Evolutionary conservation across 2,888 invertebrate genomes (phyloP), one percentile per base, ranked within the genome.

Genomic region (Lepidochrysops patricia): DNA sequence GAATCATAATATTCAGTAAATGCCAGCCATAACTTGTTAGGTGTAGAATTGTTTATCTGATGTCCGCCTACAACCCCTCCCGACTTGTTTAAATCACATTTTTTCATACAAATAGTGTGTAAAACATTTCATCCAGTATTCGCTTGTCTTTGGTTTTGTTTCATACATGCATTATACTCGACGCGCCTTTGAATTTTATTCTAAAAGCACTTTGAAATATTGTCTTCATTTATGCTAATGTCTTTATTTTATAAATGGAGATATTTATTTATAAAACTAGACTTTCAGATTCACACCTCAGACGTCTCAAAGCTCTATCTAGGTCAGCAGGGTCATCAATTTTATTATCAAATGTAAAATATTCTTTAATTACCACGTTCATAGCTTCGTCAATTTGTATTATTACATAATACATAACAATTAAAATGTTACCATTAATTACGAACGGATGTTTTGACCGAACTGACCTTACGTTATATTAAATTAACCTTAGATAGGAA

Each of bases 21-120:
- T 32, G 32, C 12, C 29, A 54, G 32, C 54, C 19, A 32, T 54
- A 54, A 54, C 54, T 54, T 32, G 54, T 12, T 7, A 26, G 54
- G 54, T 19, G 54, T 19, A 29, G 54, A 54, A 29, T 19, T 32
- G 54, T 19, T 13, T 54, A 54, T 54, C 32, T 32, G 54, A 54
- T 29, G 9, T 19, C 9, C 29, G 54, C 29, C 54, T 29, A 54
- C 54, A 32, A 32, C 19, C 4, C 27, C 6, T 9, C 27, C 19
- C 19, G 9, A 32, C 54, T 1, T 9, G 54, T 54, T 54, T 32
- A 32, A 54, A 54, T 54, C 54, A 6, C 7, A 32, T 54, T 54
- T 29, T 54, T 54, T 7, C 9, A 19, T 54, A 52, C 52, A 27
- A 54, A 32, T 32, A 54, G 9, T 54, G 32, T 54, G 29, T 54